phyloP scores from a whole-genome alignment of 2,888 invertebrate species.

The Serrognathus titanus region DNA sequence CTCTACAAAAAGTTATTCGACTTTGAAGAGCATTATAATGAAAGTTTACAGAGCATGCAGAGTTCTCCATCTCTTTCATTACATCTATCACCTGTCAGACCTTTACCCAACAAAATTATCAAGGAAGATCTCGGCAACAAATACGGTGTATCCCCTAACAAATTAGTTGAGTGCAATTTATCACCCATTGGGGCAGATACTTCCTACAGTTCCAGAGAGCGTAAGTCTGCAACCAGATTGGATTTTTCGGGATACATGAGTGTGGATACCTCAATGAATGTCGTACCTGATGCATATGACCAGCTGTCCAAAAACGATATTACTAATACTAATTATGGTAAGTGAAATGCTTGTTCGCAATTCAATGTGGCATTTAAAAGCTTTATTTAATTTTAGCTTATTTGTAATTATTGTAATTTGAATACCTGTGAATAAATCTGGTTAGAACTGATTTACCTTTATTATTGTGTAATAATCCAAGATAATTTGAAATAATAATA shows the following conservation, averaged over 20 bases:
- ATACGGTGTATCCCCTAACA: slow-evolving; percentile 8
- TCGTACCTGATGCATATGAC: slow-evolving; percentile 43
- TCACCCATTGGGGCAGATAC: slow-evolving; percentile 24
- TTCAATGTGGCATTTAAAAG: too few species aligned
- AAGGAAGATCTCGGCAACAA: slow-evolving; percentile 6
- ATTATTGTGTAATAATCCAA: too few species aligned
- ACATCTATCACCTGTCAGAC: slow-evolving; percentile 36
- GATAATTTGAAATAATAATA: too few species aligned
- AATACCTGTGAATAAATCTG: too few species aligned
- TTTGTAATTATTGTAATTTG: too few species aligned
- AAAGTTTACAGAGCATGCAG: slow-evolving; percentile 11
- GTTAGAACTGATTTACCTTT: too few species aligned
- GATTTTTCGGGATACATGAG: slow-evolving; percentile 58
- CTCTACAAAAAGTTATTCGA: slow-evolving; percentile 43
- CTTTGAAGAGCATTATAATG: slow-evolving; percentile 28
- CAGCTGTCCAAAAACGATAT: slow-evolving; percentile 26
- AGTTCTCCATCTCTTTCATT: slow-evolving; percentile 17
- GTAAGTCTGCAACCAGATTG: slow-evolving; percentile 53
- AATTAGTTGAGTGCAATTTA: slow-evolving; percentile 25
- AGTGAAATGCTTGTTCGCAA: slow-evolving; percentile 4
- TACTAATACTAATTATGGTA: slow-evolving; percentile 25
- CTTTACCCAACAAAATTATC: slow-evolving; percentile 24
- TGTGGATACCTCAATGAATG: slow-evolving; percentile 50
- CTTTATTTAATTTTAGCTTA: too few species aligned
- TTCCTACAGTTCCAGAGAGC: slow-evolving; percentile 31